Evolutionary conservation across 2,113 vertebrate genomes (phyloP).

Genomic region (Ciconia maguari): DNA sequence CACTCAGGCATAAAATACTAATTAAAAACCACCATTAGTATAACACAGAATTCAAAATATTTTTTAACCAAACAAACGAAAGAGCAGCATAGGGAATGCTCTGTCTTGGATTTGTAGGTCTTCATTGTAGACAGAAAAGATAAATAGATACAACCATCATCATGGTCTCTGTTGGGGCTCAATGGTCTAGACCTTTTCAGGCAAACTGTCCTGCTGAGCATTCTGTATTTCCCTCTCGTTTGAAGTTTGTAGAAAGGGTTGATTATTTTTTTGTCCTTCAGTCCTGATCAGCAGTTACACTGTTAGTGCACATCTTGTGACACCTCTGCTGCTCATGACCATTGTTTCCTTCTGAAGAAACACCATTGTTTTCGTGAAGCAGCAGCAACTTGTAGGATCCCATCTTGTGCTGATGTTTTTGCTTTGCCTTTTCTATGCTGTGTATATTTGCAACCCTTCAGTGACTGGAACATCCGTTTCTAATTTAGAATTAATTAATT

Average conservation of each 20-base stretch:
- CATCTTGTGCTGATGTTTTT: not conserved
- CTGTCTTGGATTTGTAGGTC: not conserved
- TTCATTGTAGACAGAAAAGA: not conserved
- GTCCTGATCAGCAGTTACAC: not conserved
- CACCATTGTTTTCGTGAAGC: not conserved
- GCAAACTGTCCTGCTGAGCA: not conserved
- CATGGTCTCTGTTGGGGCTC: not conserved
- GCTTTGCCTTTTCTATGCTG: not conserved
- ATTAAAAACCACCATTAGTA: not conserved
- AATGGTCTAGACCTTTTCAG: not conserved
- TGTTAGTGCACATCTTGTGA: not conserved
- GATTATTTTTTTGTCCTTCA: not conserved
- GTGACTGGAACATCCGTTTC: not conserved
- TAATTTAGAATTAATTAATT: conserved; percentile 15
- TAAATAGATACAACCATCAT: not conserved
- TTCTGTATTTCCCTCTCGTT: not conserved
- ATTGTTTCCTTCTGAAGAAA: not conserved
- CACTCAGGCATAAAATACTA: not conserved
- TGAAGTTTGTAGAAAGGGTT: not conserved
- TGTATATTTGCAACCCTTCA: not conserved
- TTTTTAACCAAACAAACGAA: not conserved
- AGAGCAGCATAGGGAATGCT: not conserved
- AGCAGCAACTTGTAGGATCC: not conserved
- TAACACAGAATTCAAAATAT: not conserved
- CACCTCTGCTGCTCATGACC: not conserved